Evolutionary conservation across 2,888 invertebrate species (phyloP), one percentile per base, ranked within the genome.

Genomic region (Himalopsyche japonica): DNA sequence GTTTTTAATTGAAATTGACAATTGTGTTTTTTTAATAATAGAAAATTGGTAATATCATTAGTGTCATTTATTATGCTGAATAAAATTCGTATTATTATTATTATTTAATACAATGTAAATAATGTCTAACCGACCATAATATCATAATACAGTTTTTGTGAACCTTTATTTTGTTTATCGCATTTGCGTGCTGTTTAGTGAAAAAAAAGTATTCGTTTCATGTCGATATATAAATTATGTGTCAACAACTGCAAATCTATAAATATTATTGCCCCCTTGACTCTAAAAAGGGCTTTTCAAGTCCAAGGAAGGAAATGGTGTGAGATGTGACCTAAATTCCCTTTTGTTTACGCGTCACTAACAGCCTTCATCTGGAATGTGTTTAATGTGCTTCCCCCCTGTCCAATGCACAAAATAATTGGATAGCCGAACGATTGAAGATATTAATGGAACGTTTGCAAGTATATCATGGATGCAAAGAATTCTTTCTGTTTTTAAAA

Each of bases 261-360:
- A 70, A 70, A 70, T 70, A 70, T 70, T 27, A 70, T 70, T 70
- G 27, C 27, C 70, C 27, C 70, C 70, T 27, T 30, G 15, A 27
- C 12, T 70, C 27, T 70, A 30, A 70, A 70, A 70, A 70, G 70
- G 70, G 70, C 70, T 30, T 30, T 15, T 30, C 70, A 15, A 70
- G 70, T 12, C 15, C 27, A 15, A 5, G 70, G 70, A 12, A 15
- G 24, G 24, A 1, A 24, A 30, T 27, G 27, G 15, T 30, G 4
- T 30, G 70, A 70, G 70, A 70, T 30, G 70, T 70, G 70, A 70
- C 70, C 70, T 70, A 70, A 70, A 70, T 70, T 70, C 70, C 70
- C 70, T 70, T 70, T 70, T 70, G 70, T 70, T 70, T 70, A 70
- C 70, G 70, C 70, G 70, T 70, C 70, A 70, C 70, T 70, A 70